Evolutionary conservation across 2,888 invertebrate species (phyloP).

Genomic region (Cephus sareptanus): DNA sequence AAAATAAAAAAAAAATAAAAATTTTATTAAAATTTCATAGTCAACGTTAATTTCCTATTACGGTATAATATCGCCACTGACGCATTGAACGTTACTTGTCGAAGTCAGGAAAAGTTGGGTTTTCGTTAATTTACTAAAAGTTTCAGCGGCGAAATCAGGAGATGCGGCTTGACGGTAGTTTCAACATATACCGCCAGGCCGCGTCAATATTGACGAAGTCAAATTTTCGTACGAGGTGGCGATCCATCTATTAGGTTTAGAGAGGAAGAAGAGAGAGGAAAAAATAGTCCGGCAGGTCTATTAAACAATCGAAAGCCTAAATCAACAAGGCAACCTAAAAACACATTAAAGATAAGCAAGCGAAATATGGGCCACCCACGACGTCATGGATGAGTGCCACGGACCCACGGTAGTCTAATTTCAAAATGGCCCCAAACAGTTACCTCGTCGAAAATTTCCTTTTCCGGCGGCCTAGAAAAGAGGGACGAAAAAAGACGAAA

Average conservation of each 20-base stretch:
- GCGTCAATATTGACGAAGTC: background rate
- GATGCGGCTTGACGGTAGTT: background rate
- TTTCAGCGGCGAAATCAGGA: background rate
- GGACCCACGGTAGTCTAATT: constrained; percentile 37
- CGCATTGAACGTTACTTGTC: background rate
- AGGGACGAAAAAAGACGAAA: background rate
- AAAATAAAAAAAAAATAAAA: no score
- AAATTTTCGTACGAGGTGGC: constrained; percentile 1
- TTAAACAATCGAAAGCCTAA: constrained; percentile 48
- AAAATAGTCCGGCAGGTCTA: constrained; percentile 28
- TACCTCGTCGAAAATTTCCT: background rate
- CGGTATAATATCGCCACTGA: background rate
- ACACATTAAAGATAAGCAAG: constrained; percentile 20
- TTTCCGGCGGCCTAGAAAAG: background rate
- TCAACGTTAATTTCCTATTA: background rate
- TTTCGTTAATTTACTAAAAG: background rate
- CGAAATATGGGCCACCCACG: constrained; percentile 45
- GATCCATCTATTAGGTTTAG: background rate
- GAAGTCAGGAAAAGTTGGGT: background rate
- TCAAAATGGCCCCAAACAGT: constrained; percentile 21
- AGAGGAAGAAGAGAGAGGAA: constrained; percentile 10
- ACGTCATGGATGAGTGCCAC: constrained; percentile 13
- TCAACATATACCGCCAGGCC: background rate
- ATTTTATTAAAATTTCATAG: background rate
- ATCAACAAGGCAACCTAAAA: constrained; percentile 39